A percentile compares a stretch with the other conserved stretches of the same genome.
Evolutionary conservation across 2,888 invertebrate species (phyloP).

Genomic region (Alsophila aescularia): DNA sequence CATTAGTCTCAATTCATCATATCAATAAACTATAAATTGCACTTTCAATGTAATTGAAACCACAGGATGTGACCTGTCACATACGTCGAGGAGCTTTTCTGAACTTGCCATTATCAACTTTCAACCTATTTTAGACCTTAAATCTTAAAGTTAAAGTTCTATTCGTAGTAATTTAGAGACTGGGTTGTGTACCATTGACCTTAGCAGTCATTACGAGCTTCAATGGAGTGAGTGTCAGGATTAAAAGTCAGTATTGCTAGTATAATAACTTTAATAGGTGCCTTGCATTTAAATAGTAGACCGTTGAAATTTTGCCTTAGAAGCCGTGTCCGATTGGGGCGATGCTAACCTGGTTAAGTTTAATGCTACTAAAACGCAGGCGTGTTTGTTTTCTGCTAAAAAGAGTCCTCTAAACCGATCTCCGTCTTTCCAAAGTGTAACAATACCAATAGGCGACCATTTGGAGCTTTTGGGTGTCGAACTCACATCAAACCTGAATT

Average conservation of each 20-base stretch:
- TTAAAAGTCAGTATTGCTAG: constrained; percentile 43
- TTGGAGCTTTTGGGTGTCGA: no score
- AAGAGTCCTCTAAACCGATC: no score
- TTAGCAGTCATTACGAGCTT: constrained; percentile 55
- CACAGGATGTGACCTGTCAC: constrained; percentile 78
- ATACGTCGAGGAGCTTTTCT: constrained; percentile 70
- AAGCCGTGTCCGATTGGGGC: no score
- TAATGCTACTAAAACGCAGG: no score
- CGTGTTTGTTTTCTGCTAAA: no score
- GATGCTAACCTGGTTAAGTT: no score
- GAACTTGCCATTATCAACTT: constrained; percentile 47
- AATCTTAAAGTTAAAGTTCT: constrained; percentile 35
- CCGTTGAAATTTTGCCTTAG: no score
- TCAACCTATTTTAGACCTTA: constrained; percentile 42
- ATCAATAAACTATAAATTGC: constrained; percentile 53
- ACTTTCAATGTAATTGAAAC: constrained; percentile 73
- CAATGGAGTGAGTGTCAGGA: constrained; percentile 51
- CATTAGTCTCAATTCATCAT: constrained; percentile 11
- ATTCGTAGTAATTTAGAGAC: constrained; percentile 37
- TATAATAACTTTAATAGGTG: constrained; percentile 43
- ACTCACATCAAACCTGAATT: no score
- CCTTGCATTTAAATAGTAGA: neutral
- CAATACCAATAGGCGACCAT: no score
- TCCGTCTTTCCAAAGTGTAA: no score
- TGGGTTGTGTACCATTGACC: constrained; percentile 59